Evolutionary conservation across 2,797 vertebrate genomes (phyloP).

Genomic region (Amniataba percoides): DNA sequence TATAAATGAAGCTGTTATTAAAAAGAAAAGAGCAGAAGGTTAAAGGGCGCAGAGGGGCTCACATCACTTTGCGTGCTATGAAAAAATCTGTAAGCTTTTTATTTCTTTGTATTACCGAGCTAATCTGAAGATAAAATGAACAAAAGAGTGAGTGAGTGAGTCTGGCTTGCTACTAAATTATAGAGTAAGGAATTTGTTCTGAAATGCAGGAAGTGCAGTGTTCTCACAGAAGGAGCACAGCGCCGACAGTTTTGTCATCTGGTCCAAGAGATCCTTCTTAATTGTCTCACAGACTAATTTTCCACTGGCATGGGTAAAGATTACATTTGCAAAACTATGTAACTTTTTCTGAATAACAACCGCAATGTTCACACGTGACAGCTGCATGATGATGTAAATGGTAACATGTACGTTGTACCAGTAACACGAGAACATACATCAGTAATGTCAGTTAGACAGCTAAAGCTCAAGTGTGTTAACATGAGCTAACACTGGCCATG

Average conservation of each 20-base stretch:
- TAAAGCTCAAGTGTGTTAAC: neutral
- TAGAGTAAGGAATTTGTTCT: constrained; percentile 4
- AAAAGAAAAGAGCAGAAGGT: constrained; percentile 7
- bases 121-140: constrained; percentile 30
- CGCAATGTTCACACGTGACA: neutral
- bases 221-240: constrained; percentile 31
- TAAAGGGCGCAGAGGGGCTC: neutral
- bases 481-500: neutral
- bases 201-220: constrained; percentile 19
- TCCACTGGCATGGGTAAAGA: constrained; percentile 11
- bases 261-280: constrained; percentile 20
- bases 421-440: neutral
- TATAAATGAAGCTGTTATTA: neutral
- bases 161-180: too few species aligned
- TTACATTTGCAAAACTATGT: neutral
- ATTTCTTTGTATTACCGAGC: neutral
- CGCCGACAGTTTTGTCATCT: constrained; percentile 21
- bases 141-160: constrained; percentile 19
- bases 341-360: neutral
- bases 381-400: neutral
- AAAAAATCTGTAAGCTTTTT: constrained; percentile 15
- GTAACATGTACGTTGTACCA: neutral
- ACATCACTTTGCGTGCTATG: neutral
- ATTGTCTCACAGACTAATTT: neutral
- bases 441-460: neutral